Percentiles rank a stretch among this genome's conserved stretches.
phyloP scores from a whole-genome alignment of 2,113 vertebrate species.

The Hyla sarda region DNA sequence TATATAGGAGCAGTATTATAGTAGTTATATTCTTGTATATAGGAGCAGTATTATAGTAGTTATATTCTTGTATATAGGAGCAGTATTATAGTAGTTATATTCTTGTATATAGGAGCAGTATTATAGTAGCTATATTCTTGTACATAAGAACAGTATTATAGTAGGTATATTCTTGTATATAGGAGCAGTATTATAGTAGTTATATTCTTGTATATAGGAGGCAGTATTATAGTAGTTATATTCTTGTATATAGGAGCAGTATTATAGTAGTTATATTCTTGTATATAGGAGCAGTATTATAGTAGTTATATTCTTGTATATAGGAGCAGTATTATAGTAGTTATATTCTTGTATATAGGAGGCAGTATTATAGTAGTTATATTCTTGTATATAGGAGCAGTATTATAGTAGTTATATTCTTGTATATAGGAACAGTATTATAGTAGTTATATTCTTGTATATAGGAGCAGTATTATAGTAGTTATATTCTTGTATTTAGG shows the following conservation, averaged over 20 bases:
- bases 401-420: conserved; percentile 1
- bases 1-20: no score
- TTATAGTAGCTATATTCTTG: no score
- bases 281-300: conserved; percentile 1
- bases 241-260: neutral
- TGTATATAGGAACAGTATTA: neutral
- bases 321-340: neutral
- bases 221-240: conserved; percentile 17
- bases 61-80: no score
- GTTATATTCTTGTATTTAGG: neutral
- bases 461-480: conserved; percentile 15
- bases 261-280: neutral
- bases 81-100: no score
- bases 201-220: neutral
- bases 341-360: conserved; percentile 1
- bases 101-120: no score
- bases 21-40: no score
- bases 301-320: conserved; percentile 12
- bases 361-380: conserved; percentile 18
- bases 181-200: no score
- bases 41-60: no score
- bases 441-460: neutral
- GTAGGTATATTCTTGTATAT: no score
- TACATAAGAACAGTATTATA: no score
- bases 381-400: neutral